Evolutionary conservation across 2,113 vertebrate species (phyloP).

Genomic region (Isichthys henryi): DNA sequence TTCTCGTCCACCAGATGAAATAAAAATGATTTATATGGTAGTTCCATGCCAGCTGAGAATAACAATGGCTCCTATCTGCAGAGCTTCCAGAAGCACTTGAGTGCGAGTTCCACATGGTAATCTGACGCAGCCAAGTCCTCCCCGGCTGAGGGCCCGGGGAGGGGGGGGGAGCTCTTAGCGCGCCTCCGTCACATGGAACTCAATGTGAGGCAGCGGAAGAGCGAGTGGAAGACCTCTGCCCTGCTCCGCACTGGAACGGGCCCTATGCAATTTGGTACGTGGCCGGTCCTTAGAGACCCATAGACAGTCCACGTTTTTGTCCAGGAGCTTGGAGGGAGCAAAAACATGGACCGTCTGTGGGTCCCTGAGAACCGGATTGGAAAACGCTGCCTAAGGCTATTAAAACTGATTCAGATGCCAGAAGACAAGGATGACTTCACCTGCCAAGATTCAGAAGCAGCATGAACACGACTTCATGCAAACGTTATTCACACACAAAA

Average conservation of each 20-base stretch:
- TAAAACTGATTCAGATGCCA: neutral
- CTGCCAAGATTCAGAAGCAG: neutral
- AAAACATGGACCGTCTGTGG: neutral
- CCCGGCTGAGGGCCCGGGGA: neutral
- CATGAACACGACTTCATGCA: neutral
- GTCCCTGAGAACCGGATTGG: neutral
- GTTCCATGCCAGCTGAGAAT: neutral
- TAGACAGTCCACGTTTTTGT: neutral
- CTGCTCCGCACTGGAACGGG: neutral
- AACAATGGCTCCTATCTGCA: conserved; percentile 6
- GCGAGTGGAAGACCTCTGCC: neutral
- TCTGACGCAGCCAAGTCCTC: neutral
- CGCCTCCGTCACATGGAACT: neutral
- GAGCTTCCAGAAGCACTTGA: conserved; percentile 6
- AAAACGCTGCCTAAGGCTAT: neutral
- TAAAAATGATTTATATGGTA: neutral
- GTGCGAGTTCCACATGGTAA: neutral
- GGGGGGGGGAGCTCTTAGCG: neutral
- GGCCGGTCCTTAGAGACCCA: neutral
- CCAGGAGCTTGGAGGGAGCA: too few relatives aligned
- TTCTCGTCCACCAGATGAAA: conserved; percentile 6
- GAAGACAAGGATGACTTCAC: neutral
- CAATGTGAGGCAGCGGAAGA: neutral
- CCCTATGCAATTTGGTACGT: neutral
- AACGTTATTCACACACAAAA: neutral